Evolutionary conservation across 2,113 vertebrate species (phyloP).

Genomic region (Merops nubicus): DNA sequence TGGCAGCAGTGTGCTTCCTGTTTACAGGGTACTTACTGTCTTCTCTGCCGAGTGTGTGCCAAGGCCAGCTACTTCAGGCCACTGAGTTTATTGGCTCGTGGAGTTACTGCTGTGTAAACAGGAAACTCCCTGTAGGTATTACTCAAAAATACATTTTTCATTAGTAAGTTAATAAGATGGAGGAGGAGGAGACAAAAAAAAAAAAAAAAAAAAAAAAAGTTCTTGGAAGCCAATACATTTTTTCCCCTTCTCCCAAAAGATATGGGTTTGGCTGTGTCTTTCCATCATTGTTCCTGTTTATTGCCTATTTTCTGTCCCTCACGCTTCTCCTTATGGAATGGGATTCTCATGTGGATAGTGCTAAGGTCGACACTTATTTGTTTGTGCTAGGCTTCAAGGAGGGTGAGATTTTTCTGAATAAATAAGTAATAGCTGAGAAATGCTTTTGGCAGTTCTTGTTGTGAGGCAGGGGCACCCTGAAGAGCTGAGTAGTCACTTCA

Average conservation of each 20-base stretch:
- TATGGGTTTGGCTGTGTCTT: not conserved
- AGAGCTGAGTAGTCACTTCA: not conserved
- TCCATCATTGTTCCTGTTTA: accelerated
- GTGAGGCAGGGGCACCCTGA: not conserved
- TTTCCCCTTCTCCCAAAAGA: not conserved
- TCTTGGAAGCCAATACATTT: constrained; percentile 6
- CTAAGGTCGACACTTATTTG: not conserved
- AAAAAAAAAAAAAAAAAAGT: not conserved
- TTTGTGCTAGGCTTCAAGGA: not conserved
- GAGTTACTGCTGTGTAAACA: constrained; percentile 33
- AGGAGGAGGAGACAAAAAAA: too few species aligned
- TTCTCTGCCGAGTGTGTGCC: not conserved
- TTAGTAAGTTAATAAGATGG: not conserved
- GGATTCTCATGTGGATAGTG: not conserved
- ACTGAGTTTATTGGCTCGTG: not conserved
- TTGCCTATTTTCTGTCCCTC: not conserved
- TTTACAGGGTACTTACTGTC: not conserved
- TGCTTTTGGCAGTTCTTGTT: not conserved
- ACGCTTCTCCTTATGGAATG: not conserved
- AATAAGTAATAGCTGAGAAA: not conserved
- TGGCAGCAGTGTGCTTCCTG: not conserved
- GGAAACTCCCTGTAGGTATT: constrained; percentile 22
- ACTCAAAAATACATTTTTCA: not conserved
- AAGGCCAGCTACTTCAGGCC: not conserved
- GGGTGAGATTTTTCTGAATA: not conserved